Evolutionary conservation across 2,888 invertebrate genomes (phyloP).

Genomic region (Eilema caniola): DNA sequence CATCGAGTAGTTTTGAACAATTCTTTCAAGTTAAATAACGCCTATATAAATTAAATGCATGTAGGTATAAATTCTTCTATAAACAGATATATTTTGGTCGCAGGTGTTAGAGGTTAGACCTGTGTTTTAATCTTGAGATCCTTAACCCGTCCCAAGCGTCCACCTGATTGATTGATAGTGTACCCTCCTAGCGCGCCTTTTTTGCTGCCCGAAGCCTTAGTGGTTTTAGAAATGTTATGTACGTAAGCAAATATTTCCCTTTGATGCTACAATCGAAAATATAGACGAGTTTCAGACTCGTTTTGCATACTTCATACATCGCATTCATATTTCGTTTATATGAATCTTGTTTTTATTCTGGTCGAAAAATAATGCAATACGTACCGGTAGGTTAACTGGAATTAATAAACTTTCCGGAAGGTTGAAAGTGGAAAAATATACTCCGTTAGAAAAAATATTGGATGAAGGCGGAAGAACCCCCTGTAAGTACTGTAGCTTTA

Average conservation of each 20-base stretch:
- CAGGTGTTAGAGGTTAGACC: constrained; percentile 56
- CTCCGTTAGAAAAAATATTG: too few species aligned
- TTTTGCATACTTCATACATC: too few species aligned
- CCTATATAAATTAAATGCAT: background rate
- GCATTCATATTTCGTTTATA: background rate
- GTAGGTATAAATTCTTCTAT: constrained; percentile 20
- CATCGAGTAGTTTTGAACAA: too few species aligned
- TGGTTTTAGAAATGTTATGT: constrained; percentile 14
- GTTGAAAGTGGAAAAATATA: too few species aligned
- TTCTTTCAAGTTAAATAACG: background rate
- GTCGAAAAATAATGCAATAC: too few species aligned
- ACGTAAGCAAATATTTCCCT: constrained; percentile 3
- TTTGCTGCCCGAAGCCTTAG: constrained; percentile 27
- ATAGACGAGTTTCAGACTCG: background rate
- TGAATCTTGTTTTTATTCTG: too few species aligned
- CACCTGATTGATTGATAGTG: constrained; percentile 70
- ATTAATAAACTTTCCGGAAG: too few species aligned
- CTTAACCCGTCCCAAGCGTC: constrained; percentile 62
- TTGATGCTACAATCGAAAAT: background rate
- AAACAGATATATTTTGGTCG: constrained; percentile 38
- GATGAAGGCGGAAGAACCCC: too few species aligned
- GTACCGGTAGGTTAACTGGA: too few species aligned
- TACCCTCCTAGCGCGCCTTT: constrained; percentile 35
- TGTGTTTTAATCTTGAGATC: constrained; percentile 59
- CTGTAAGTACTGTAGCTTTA: too few species aligned